Evolutionary conservation across 1,140 invertebrate species (phyloP).

Genomic region (Rhagoletis zephyria): DNA sequence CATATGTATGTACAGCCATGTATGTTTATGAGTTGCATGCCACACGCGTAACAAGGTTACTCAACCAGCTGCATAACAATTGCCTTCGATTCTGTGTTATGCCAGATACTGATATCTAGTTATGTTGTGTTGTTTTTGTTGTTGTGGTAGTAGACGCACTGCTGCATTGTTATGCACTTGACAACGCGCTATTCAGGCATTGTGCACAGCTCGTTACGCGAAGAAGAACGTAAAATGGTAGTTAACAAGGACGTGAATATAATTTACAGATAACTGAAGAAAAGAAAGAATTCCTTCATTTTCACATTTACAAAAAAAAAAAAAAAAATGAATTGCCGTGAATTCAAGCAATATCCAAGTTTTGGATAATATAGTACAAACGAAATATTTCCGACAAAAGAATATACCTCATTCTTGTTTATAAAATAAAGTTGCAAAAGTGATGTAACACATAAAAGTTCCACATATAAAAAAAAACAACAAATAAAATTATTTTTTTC

Average conservation of each 20-base stretch:
- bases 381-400: too few relatives aligned
- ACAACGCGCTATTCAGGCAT: not conserved
- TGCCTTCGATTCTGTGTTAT: not conserved
- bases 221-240: not conserved
- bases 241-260: not conserved
- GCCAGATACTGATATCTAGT: not conserved
- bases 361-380: too few relatives aligned
- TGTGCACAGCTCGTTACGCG: not conserved
- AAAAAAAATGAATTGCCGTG: not conserved
- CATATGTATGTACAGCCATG: not conserved
- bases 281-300: not conserved
- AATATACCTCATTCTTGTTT: too few relatives aligned
- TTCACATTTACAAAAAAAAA: not conserved
- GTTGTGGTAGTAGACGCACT: not conserved
- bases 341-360: not conserved
- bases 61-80: slow-evolving; percentile 40
- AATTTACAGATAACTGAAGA: not conserved
- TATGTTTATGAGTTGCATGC: slow-evolving; percentile 4
- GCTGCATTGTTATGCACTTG: slow-evolving; percentile 37
- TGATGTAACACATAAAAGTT: too few relatives aligned
- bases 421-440: too few relatives aligned
- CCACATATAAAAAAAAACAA: too few relatives aligned
- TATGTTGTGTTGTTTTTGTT: not conserved
- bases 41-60: slow-evolving; percentile 9
- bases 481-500: too few relatives aligned